Percentiles rank a stretch among this genome's conserved stretches.
Evolutionary conservation across 2,888 invertebrate species (phyloP).

Genomic region (Zhuqinia jingwanae): DNA sequence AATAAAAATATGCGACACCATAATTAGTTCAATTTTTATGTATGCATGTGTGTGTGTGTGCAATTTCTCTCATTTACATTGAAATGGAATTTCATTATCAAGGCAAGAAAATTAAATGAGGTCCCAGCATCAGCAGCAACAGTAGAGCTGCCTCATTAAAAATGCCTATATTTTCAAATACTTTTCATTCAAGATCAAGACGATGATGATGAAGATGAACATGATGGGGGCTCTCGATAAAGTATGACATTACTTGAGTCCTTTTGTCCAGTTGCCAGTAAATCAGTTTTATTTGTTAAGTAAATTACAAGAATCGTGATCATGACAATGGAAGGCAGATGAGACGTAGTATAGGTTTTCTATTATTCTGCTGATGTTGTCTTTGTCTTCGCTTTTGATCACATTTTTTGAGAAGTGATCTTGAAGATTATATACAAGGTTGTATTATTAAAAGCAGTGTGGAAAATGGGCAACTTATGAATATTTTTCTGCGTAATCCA

Average conservation of each 20-base stretch:
- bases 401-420: too few relatives aligned
- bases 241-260: background rate
- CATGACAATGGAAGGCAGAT: background rate
- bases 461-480: too few relatives aligned
- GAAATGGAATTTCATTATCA: background rate
- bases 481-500: too few relatives aligned
- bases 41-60: background rate
- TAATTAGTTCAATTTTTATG: slow-evolving; percentile 21
- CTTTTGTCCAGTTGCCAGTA: slow-evolving; percentile 34
- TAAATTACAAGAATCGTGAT: background rate
- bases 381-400: too few relatives aligned
- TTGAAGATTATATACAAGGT: too few relatives aligned
- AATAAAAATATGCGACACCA: background rate
- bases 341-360: background rate
- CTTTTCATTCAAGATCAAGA: slow-evolving; percentile 18
- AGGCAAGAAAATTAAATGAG: too few relatives aligned
- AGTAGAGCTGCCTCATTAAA: slow-evolving; percentile 16
- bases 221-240: background rate
- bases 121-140: background rate
- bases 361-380: too few relatives aligned
- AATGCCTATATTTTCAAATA: background rate
- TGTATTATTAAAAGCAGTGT: too few relatives aligned
- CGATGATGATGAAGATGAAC: background rate
- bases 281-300: background rate
- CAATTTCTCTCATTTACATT: slow-evolving; percentile 23